phyloP scores from a whole-genome alignment of 2,888 invertebrate species.

The Caenorhabditis wallacei region DNA sequence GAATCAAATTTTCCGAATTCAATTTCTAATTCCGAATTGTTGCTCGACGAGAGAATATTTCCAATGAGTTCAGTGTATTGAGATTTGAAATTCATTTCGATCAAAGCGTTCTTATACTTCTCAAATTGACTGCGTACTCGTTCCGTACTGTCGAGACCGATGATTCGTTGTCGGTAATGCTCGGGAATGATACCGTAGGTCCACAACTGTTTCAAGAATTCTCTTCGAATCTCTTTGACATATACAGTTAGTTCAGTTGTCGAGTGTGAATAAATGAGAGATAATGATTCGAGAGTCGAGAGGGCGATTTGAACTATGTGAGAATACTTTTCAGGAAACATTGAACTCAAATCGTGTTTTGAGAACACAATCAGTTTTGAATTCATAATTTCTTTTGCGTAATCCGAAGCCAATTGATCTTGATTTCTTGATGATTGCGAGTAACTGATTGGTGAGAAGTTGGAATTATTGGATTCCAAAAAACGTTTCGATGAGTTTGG shows the following conservation, averaged over 20 bases:
- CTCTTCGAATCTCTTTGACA: constrained; percentile 24
- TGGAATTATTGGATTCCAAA: not conserved
- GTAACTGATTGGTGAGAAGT: not conserved
- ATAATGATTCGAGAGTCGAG: not conserved
- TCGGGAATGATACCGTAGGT: constrained; percentile 25
- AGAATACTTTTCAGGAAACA: not conserved
- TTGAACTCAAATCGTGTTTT: not conserved
- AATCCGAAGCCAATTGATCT: not conserved
- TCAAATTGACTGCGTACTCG: not conserved
- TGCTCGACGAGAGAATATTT: not conserved
- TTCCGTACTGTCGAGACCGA: not conserved
- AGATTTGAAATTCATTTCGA: not conserved
- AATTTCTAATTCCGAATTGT: constrained; percentile 1
- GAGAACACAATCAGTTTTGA: constrained; percentile 17
- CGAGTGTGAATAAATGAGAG: not conserved
- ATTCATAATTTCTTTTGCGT: constrained; percentile 13
- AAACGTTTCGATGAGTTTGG: not conserved
- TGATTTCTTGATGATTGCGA: not conserved
- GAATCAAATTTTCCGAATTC: not conserved
- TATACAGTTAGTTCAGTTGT: not conserved
- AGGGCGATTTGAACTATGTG: not conserved
- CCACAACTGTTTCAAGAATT: constrained; percentile 8
- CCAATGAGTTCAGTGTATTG: not conserved
- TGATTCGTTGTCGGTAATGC: constrained; percentile 25
- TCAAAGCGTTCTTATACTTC: not conserved